A percentile compares a stretch with the other conserved stretches of the same genome.
Conservation (phyloP, 2,888 invertebrate species). For the Volucella inanis region DNA sequence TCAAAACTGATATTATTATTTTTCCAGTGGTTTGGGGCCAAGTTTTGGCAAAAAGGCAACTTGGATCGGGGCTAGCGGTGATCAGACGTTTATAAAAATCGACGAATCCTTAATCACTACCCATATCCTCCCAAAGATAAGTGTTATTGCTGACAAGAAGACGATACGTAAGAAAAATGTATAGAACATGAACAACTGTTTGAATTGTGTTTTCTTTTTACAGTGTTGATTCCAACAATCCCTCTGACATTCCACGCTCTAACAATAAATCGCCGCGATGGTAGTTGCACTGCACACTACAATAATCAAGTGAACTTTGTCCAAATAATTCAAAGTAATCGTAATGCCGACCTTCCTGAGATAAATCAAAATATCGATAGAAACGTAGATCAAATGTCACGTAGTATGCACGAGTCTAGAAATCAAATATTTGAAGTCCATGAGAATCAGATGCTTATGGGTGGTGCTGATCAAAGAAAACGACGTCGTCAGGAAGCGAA, state of each 20-base stretch:
- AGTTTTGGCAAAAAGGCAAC: constrained; percentile 94
- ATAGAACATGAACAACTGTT: not conserved
- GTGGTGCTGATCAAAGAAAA: constrained; percentile 75
- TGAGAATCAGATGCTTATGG: constrained; percentile 77
- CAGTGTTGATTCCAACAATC: constrained; percentile 92
- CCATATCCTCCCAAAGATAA: constrained; percentile 92
- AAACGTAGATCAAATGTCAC: constrained; percentile 81
- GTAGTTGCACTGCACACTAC: constrained; percentile 93
- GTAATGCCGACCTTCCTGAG: constrained; percentile 78
- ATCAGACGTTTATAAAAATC: constrained; percentile 96
- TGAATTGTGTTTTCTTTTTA: constrained; percentile 75
- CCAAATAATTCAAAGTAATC: constrained; percentile 86
- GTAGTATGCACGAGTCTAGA: constrained; percentile 83
- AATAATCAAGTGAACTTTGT: constrained; percentile 93
- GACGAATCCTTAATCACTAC: constrained; percentile 97
- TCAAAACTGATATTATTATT: constrained; percentile 14
- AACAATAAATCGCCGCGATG: constrained; percentile 94
- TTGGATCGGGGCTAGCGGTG: constrained; percentile 97
- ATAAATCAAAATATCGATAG: constrained; percentile 81
- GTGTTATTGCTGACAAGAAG: constrained; percentile 93
- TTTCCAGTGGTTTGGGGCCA: constrained; percentile 87
- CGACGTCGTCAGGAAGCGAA: constrained; percentile 76
- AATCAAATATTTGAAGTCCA: constrained; percentile 82
- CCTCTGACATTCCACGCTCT: constrained; percentile 92
- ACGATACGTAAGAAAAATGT: constrained; percentile 87